Evolutionary conservation across 2,888 invertebrate species (phyloP).

Genomic region (Thymelicus lineola): DNA sequence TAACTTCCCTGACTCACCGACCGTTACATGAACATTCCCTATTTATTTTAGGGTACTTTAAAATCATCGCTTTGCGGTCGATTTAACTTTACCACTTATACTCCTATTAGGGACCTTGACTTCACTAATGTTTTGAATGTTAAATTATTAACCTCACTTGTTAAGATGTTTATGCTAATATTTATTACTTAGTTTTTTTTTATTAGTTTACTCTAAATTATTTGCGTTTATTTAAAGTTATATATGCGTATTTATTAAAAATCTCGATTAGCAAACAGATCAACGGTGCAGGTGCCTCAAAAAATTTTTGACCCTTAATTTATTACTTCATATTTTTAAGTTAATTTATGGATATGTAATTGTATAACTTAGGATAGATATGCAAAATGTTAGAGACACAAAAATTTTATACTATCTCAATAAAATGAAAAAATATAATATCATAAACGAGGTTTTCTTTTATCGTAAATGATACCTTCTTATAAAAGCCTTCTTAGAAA

Average conservation of each 20-base stretch:
- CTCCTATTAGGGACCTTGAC: constrained; percentile 28
- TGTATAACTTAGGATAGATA: too few relatives aligned
- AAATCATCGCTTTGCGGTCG: constrained; percentile 68
- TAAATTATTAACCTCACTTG: neutral
- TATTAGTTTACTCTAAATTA: too few relatives aligned
- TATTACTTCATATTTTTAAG: too few relatives aligned
- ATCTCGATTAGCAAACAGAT: too few relatives aligned
- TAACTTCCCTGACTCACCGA: constrained; percentile 79
- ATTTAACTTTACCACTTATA: constrained; percentile 52
- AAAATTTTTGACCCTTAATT: too few relatives aligned
- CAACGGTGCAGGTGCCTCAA: too few relatives aligned
- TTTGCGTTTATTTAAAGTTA: too few relatives aligned
- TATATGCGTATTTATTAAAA: too few relatives aligned
- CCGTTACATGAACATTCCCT: constrained; percentile 75
- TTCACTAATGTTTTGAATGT: constrained; percentile 25
- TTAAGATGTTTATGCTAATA: neutral
- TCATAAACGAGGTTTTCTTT: neutral
- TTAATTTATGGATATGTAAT: too few relatives aligned
- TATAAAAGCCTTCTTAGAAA: neutral
- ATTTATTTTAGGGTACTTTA: constrained; percentile 76
- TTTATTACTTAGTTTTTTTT: too few relatives aligned
- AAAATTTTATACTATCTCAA: neutral
- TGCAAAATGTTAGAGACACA: too few relatives aligned
- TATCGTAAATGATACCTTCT: neutral
- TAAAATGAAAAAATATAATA: neutral